Evolutionary conservation across 2,797 vertebrate species (phyloP).

Genomic region (Psittacula echo): DNA sequence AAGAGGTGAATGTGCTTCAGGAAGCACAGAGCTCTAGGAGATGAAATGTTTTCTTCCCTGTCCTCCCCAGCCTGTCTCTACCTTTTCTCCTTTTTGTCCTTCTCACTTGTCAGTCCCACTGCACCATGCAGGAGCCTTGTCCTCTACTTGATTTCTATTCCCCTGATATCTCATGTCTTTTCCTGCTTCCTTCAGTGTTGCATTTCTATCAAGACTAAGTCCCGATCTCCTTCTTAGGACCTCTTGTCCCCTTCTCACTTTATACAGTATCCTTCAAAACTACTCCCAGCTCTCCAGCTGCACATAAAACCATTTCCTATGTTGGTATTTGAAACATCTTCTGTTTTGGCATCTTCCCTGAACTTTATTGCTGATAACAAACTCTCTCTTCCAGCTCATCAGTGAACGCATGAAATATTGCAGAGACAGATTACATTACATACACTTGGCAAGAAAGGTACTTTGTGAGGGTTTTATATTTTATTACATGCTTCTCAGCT

Average conservation of each 20-base stretch:
- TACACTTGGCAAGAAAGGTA: background rate
- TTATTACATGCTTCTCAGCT: background rate
- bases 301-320: background rate
- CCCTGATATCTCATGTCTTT: background rate
- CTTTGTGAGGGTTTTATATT: slow-evolving; percentile 18
- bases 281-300: background rate
- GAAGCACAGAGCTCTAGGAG: background rate
- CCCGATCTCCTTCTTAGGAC: background rate
- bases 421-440: background rate
- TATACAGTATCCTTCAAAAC: background rate
- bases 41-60: background rate
- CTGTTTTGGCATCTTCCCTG: background rate
- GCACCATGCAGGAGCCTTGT: background rate
- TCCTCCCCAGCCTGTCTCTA: background rate
- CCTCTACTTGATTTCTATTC: background rate
- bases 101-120: background rate
- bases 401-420: slow-evolving; percentile 10
- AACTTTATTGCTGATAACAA: slow-evolving; percentile 25
- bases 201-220: background rate
- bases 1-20: background rate
- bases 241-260: background rate
- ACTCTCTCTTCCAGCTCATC: slow-evolving; percentile 2
- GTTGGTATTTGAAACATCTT: background rate
- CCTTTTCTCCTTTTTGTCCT: background rate
- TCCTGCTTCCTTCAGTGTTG: background rate